Evolutionary conservation across 2,888 invertebrate genomes (phyloP).

Genomic region (Cinara cedri): DNA sequence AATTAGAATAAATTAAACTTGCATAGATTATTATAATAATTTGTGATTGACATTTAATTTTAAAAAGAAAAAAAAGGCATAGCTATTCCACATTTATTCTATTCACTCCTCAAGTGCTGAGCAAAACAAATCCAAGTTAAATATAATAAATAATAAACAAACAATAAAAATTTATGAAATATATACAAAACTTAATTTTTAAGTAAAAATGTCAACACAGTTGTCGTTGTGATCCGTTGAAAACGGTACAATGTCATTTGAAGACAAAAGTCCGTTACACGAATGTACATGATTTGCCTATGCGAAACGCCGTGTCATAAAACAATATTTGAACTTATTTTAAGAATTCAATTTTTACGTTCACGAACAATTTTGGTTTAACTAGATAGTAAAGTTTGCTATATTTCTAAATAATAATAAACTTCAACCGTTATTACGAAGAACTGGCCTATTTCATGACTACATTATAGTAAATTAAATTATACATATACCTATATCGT

Average conservation of each 20-base stretch:
- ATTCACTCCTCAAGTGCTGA: slow-evolving; percentile 37
- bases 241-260: neutral
- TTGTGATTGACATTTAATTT: neutral
- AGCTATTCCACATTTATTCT: slow-evolving; percentile 43
- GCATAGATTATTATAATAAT: neutral
- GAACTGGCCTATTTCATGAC: slow-evolving; percentile 45
- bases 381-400: slow-evolving; percentile 29
- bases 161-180: slow-evolving; percentile 36
- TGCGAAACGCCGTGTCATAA: neutral
- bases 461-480: slow-evolving; percentile 27
- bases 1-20: neutral
- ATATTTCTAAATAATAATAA: neutral
- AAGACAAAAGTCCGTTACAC: slow-evolving; percentile 6
- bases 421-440: slow-evolving; percentile 16
- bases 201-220: slow-evolving; percentile 46
- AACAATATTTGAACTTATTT: neutral
- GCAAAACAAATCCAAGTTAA: slow-evolving; percentile 35
- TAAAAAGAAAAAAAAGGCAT: neutral
- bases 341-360: slow-evolving; percentile 9
- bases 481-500: too few species aligned
- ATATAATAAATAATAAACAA: slow-evolving; percentile 38
- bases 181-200: slow-evolving; percentile 41
- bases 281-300: slow-evolving; percentile 18
- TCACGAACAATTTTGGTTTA: slow-evolving; percentile 39
- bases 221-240: neutral